Percentiles rank a stretch among this genome's conserved stretches.
These are phyloP conservation scores for Magallana gigas DNA, from an alignment of 1,140 invertebrate species.

Conservation along the genomic window DNA sequence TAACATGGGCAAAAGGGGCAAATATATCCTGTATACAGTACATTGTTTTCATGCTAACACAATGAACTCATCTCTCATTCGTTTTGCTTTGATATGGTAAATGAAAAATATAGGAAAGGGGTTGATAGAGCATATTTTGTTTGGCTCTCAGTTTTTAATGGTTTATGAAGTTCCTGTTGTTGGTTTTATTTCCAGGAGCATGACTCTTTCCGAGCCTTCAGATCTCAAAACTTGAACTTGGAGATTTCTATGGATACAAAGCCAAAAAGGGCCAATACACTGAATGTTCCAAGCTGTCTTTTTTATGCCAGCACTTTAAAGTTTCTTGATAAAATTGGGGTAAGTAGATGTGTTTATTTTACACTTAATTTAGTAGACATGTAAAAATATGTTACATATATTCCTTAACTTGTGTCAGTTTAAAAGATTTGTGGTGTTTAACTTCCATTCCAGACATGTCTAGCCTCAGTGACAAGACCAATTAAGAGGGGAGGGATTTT, in stretches of 20 bases:
- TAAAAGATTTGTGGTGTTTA: not conserved
- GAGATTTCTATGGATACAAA: conserved; percentile 94
- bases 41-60: no score
- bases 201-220: conserved; percentile 88
- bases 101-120: no score
- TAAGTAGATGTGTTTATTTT: conserved; percentile 52
- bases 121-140: no score
- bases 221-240: conserved; percentile 95
- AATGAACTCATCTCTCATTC: no score
- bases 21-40: no score
- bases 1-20: no score
- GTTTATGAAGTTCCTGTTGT: not conserved
- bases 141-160: no score
- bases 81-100: no score
- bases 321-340: conserved; percentile 94
- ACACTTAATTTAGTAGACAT: not conserved
- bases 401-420: no score
- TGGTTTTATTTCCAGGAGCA: conserved; percentile 83
- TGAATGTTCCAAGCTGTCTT: conserved; percentile 85
- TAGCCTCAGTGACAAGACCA: conserved; percentile 96
- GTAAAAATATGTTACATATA: no score
- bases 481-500: conserved; percentile 94
- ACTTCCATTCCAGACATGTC: conserved; percentile 84
- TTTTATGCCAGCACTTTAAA: conserved; percentile 94
- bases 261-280: conserved; percentile 71